phyloP scores from a whole-genome alignment of 2,113 vertebrate species.

The Pelecanoides urinatrix region DNA sequence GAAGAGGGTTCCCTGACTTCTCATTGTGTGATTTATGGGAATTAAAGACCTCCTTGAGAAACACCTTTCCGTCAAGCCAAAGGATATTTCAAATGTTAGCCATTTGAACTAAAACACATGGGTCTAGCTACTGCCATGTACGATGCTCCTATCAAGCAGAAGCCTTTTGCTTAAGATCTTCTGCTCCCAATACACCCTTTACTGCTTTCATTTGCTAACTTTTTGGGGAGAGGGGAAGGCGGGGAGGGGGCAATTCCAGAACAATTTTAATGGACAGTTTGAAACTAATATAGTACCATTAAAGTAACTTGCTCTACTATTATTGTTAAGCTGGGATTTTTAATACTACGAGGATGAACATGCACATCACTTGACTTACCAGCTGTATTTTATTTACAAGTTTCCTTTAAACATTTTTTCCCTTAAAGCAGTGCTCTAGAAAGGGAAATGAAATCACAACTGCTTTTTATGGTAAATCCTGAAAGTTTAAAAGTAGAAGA shows the following conservation, averaged over 20 bases:
- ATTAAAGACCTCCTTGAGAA: background rate
- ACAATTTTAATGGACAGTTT: background rate
- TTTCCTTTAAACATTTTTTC: background rate
- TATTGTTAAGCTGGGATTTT: background rate
- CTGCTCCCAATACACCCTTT: background rate
- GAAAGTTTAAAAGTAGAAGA: background rate
- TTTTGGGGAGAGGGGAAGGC: background rate
- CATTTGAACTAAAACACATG: background rate
- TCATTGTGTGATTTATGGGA: background rate
- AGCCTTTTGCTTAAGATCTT: background rate
- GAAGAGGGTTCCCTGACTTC: background rate
- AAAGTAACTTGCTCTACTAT: background rate
- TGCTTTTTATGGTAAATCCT: background rate
- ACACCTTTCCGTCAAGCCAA: background rate
- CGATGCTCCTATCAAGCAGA: background rate
- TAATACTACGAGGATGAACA: background rate
- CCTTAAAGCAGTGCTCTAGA: background rate
- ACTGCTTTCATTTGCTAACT: background rate
- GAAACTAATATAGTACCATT: background rate
- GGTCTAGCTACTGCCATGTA: accelerated
- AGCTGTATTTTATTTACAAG: background rate
- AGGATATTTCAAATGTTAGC: background rate
- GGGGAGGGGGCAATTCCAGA: background rate
- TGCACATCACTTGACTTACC: background rate
- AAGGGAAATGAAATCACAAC: background rate